Base-by-base conservation (phyloP, 2,888 invertebrate genomes). In the Choreutis nemorana region DNA sequence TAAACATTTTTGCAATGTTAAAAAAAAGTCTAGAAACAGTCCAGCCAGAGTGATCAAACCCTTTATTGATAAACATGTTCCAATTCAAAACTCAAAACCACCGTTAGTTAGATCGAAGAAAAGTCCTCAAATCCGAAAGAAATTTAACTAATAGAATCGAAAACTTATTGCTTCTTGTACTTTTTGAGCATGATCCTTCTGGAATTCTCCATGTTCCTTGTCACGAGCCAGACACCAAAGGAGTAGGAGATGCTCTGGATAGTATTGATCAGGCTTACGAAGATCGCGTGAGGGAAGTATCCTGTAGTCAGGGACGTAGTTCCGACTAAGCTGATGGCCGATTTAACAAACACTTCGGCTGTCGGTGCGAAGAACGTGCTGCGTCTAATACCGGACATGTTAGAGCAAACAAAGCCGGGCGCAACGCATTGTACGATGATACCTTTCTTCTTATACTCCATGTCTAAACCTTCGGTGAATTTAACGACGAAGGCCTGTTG, bases 371-470 rank as follows among this genome's bases (percentile, higher is more conserved):
- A 85, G 64, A 87, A 80, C 0, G 87, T 84, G 14, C 87, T 80
- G 21, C 81, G 79, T n/a, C 83, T 81, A 33, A 94, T 89, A 48
- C 91, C 90, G 6, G 90, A 87, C 91, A 94, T 92, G 53, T 95
- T 95, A 0, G 95, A 94, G 12, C 92, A 91, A 1, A 97, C 95
- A 44, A 90, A 92, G 2, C 92, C 94, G 0, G 96, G 96, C 32
- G 88, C 70, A 0, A 96, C 79, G 52, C 90, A 87, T 70, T 96
- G 94, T 3, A 94, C 78, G 3, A 86, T 82, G 13, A 94, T 85
- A 1, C 91, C 91, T 23, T 82, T 71, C 21, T 84, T 83, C 10
- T 79, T 68, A 48, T 91, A 93, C 52, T 94, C 93, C 31, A 86
- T 83, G 4, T 85, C 83, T 14, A 94, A 65, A 45, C 92, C 90